Conservation (phyloP, 1,140 invertebrate genomes). For the Pteromalus puparum region DNA sequence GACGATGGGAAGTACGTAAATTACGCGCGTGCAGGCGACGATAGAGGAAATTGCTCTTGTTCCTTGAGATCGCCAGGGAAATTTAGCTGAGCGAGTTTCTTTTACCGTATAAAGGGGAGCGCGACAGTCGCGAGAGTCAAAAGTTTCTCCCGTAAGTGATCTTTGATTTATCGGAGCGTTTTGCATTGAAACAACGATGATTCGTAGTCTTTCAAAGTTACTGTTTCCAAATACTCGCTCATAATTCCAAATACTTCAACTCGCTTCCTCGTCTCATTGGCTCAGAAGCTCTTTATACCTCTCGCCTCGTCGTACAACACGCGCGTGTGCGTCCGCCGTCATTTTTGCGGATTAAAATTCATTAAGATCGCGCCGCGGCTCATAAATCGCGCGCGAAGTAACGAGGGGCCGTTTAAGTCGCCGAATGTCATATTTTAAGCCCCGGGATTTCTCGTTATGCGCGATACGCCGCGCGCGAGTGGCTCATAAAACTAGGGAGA, state of each 20-base stretch:
- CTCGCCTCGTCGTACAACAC: no score
- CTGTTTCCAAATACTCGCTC: no score
- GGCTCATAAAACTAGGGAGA: slow-evolving; percentile 24
- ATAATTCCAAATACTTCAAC: no score
- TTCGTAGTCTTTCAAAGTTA: no score
- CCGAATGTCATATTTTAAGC: slow-evolving; percentile 48
- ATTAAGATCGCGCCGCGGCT: slow-evolving; percentile 17
- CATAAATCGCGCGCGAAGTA: slow-evolving; percentile 32
- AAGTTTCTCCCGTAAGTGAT: background rate
- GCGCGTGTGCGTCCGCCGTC: background rate
- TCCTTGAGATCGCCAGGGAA: background rate
- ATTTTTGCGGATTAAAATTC: slow-evolving; percentile 34
- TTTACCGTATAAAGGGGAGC: background rate
- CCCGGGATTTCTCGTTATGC: slow-evolving; percentile 35
- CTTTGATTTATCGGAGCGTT: background rate
- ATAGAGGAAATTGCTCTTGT: background rate
- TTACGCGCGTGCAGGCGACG: background rate
- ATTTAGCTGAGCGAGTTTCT: background rate
- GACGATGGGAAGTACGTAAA: slow-evolving; percentile 8
- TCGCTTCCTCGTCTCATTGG: no score
- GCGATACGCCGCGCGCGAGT: background rate
- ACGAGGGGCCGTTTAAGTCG: slow-evolving; percentile 43
- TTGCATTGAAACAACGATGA: no score
- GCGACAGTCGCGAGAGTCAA: background rate
- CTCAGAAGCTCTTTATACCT: no score